Conservation (phyloP, 2,113 vertebrate genomes). For the Hepsetus odoe region DNA sequence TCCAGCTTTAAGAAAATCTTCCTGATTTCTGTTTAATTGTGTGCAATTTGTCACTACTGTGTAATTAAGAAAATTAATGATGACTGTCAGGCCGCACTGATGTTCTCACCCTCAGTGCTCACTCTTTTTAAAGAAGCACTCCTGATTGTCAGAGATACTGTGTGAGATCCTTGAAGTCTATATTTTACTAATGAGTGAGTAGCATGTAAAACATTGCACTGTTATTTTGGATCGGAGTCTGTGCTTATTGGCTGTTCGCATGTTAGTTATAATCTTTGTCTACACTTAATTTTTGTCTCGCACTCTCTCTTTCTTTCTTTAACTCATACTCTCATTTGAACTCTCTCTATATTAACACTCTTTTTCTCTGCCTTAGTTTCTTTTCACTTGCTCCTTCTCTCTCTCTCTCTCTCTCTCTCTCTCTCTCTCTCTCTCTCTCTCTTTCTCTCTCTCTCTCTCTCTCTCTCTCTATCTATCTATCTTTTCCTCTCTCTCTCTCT, state of each 20-base stretch:
- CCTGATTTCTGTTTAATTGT: constrained; percentile 61
- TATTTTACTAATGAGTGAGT: not conserved
- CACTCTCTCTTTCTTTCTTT: constrained; percentile 30
- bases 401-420: not conserved
- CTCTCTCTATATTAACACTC: no score
- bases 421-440: constrained; percentile 23
- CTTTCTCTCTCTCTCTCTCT: constrained; percentile 19
- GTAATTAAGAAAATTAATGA: constrained; percentile 73
- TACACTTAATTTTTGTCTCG: constrained; percentile 31
- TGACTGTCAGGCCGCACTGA: constrained; percentile 59
- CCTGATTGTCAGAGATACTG: constrained; percentile 51
- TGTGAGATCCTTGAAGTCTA: constrained; percentile 46
- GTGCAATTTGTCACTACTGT: constrained; percentile 70
- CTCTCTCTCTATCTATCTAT: constrained; percentile 32
- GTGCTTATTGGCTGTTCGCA: constrained; percentile 17
- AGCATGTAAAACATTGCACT: constrained; percentile 20
- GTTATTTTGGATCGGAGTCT: not conserved
- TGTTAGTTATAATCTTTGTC: constrained; percentile 10
- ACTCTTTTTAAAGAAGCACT: constrained; percentile 57
- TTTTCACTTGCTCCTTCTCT: constrained; percentile 59
- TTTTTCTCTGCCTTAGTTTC: constrained; percentile 36
- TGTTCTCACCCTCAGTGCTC: constrained; percentile 56
- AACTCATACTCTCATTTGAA: no score
- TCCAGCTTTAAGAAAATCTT: constrained; percentile 64
- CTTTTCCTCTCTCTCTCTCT: constrained; percentile 53